Evolutionary conservation across 2,888 invertebrate species (phyloP).

Genomic region (Euclidia mi): DNA sequence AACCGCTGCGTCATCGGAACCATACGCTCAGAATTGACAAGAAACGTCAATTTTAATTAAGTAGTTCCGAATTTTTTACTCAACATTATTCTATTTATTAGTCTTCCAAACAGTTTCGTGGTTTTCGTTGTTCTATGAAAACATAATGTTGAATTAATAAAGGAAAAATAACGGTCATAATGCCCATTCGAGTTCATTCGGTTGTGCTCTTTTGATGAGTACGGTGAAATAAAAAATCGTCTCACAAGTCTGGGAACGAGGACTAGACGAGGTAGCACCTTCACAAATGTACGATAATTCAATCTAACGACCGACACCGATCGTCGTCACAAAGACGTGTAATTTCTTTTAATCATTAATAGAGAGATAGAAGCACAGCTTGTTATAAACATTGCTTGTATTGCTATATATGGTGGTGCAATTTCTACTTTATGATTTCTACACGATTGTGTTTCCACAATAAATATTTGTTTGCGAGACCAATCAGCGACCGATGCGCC

Average conservation of each 20-base stretch:
- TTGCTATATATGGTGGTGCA: too few species aligned
- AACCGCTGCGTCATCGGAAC: constrained; percentile 9
- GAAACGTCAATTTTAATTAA: constrained; percentile 13
- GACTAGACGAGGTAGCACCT: constrained; percentile 17
- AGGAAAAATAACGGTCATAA: constrained; percentile 32
- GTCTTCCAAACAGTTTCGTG: constrained; percentile 14
- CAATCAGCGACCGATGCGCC: too few species aligned
- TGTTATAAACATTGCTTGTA: not conserved
- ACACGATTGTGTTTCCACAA: too few species aligned
- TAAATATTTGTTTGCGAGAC: too few species aligned
- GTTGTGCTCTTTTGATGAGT: constrained; percentile 43
- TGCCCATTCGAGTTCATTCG: constrained; percentile 27
- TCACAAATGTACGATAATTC: constrained; percentile 21
- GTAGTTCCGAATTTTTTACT: constrained; percentile 8
- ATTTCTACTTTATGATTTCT: too few species aligned
- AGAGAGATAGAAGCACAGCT: constrained; percentile 8
- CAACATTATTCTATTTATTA: constrained; percentile 20
- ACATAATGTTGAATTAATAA: constrained; percentile 23
- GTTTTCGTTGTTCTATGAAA: constrained; percentile 6
- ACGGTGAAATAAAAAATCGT: constrained; percentile 20
- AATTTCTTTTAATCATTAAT: constrained; percentile 18
- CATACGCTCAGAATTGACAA: constrained; percentile 9
- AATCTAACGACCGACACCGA: constrained; percentile 21
- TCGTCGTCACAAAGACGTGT: constrained; percentile 16
- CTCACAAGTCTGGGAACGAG: constrained; percentile 14